A percentile compares a stretch with the other conserved stretches of the same genome.
Evolutionary conservation across 2,888 invertebrate genomes (phyloP).

Genomic region (Miltochrista miniata): DNA sequence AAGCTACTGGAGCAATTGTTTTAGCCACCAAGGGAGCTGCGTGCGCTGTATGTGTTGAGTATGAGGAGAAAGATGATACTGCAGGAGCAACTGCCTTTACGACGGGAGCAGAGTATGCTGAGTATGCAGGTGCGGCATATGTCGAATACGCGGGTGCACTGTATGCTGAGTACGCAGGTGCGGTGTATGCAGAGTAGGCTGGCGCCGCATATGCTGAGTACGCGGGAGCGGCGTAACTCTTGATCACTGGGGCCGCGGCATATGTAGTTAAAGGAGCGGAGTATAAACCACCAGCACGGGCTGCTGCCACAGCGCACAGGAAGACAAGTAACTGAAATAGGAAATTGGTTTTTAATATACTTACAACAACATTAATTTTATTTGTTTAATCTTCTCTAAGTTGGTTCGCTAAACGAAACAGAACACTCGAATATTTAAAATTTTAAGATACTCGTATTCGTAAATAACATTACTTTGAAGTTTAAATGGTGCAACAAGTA

Average conservation of each 20-base stretch:
- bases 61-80: slow-evolving; percentile 61
- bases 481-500: no score
- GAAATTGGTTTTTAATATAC: slow-evolving; percentile 2
- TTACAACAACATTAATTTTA: no score
- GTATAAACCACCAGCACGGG: slow-evolving; percentile 79
- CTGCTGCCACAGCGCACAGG: slow-evolving; percentile 81
- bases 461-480: no score
- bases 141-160: slow-evolving; percentile 22
- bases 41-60: slow-evolving; percentile 44
- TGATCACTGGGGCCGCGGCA: slow-evolving; percentile 68
- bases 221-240: slow-evolving; percentile 40
- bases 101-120: slow-evolving; percentile 54
- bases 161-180: slow-evolving; percentile 47
- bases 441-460: no score
- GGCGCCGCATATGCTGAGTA: slow-evolving; percentile 42
- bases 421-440: no score
- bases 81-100: slow-evolving; percentile 64
- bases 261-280: slow-evolving; percentile 50
- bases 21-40: slow-evolving; percentile 38
- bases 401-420: no score
- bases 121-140: slow-evolving; percentile 34
- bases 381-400: no score
- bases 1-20: slow-evolving; percentile 43
- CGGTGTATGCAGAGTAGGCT: slow-evolving; percentile 27
- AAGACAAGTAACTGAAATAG: slow-evolving; percentile 77